phyloP scores from a whole-genome alignment of 2,797 vertebrate species.

The Lindbergichthys nudifrons region DNA sequence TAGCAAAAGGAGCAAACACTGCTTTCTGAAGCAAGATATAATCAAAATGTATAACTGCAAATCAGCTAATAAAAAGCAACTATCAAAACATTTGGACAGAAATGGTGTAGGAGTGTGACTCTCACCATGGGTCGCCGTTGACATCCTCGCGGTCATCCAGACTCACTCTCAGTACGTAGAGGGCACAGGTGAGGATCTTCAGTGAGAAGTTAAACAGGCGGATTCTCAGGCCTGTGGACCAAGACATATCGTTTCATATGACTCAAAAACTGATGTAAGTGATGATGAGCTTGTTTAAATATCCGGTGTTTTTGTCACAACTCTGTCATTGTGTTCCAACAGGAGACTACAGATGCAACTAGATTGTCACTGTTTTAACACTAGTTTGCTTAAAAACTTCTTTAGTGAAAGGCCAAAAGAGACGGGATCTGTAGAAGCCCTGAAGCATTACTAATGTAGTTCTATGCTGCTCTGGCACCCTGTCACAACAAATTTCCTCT shows the following conservation, averaged over 20 bases:
- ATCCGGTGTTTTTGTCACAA: not conserved
- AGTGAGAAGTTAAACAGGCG: slow-evolving; percentile 89
- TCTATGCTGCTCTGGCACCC: slow-evolving; percentile 37
- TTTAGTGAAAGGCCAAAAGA: slow-evolving; percentile 15
- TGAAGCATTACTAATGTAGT: slow-evolving; percentile 48
- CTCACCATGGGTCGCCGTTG: slow-evolving; percentile 60
- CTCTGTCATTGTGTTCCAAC: not conserved
- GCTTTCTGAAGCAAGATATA: not conserved
- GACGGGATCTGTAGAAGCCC: slow-evolving; percentile 25
- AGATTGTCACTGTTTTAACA: not conserved
- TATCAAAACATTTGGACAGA: not conserved
- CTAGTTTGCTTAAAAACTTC: slow-evolving; percentile 2
- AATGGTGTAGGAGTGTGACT: not conserved
- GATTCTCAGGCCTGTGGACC: slow-evolving; percentile 85
- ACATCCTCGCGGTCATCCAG: slow-evolving; percentile 76
- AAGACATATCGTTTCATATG: not conserved
- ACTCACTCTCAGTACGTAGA: slow-evolving; percentile 87
- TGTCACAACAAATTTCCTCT: slow-evolving; percentile 50
- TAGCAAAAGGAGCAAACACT: not conserved
- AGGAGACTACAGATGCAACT: not conserved
- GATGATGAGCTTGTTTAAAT: not conserved
- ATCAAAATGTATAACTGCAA: not conserved
- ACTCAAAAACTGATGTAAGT: not conserved
- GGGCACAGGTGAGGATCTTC: slow-evolving; percentile 88
- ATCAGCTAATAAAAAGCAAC: not conserved